Conservation (phyloP, 2,113 vertebrate species). For the Smithornis capensis region DNA sequence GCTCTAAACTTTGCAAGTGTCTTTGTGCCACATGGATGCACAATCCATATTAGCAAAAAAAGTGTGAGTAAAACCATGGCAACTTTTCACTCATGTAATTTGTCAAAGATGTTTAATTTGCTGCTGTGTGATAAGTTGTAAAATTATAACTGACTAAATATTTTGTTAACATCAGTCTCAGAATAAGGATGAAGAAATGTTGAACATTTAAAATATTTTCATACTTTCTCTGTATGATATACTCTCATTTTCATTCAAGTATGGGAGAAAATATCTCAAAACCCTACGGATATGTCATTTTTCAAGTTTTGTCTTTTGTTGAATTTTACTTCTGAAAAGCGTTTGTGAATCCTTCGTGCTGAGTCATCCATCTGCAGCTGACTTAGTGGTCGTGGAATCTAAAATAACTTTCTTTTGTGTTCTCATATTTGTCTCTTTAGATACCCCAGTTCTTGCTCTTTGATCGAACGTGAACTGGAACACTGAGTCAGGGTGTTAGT, state of each 20-base stretch:
- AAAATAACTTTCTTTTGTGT: background rate
- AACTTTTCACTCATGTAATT: background rate
- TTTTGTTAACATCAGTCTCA: background rate
- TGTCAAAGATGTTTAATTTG: conserved; percentile 12
- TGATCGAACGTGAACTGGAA: background rate
- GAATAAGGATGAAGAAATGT: background rate
- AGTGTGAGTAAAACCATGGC: background rate
- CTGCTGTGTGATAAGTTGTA: background rate
- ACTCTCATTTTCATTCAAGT: background rate
- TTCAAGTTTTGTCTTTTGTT: background rate
- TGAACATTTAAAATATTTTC: background rate
- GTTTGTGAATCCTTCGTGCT: background rate
- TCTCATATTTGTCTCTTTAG: fast-evolving
- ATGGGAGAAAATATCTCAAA: background rate
- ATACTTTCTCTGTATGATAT: background rate
- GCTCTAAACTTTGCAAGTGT: background rate
- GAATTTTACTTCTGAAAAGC: background rate
- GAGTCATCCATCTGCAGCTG: background rate
- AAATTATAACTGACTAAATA: background rate
- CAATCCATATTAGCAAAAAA: conserved; percentile 9
- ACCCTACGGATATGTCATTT: background rate
- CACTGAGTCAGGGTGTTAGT: background rate
- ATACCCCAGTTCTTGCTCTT: background rate
- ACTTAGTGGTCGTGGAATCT: background rate
- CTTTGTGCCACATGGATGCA: background rate